Conservation (phyloP, 2,888 invertebrate genomes). For the Tachina lurida region DNA sequence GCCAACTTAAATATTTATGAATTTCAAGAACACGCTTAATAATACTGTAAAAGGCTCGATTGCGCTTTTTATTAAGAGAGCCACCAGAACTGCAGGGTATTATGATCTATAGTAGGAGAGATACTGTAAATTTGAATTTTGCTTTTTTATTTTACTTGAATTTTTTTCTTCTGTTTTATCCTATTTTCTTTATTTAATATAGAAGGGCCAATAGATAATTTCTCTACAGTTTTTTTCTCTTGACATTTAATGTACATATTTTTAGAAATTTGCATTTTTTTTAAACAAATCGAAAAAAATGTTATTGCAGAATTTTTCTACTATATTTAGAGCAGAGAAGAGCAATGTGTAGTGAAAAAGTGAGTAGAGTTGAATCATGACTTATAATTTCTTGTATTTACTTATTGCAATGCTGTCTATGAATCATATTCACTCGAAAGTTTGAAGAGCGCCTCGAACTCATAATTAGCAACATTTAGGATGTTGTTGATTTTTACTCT, state of each 20-base stretch:
- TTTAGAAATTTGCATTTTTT: neutral
- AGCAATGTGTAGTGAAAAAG: too few relatives aligned
- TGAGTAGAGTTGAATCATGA: too few relatives aligned
- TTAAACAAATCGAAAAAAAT: neutral
- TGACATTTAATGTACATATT: conserved; percentile 1
- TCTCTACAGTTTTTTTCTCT: neutral
- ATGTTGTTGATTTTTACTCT: too few relatives aligned
- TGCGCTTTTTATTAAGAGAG: neutral
- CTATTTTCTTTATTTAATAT: neutral
- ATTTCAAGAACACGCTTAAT: too few relatives aligned
- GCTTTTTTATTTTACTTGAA: neutral
- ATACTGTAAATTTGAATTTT: conserved; percentile 7
- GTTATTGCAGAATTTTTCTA: neutral
- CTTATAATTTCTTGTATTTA: too few relatives aligned
- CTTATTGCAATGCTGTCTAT: too few relatives aligned
- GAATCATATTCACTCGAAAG: too few relatives aligned
- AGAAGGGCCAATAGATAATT: neutral
- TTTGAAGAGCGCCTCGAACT: too few relatives aligned
- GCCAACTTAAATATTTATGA: too few relatives aligned
- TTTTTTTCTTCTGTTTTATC: neutral
- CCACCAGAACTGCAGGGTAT: neutral
- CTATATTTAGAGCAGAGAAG: neutral
- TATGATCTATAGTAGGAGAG: neutral
- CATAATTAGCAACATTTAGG: too few relatives aligned
- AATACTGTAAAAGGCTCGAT: too few relatives aligned